Percentiles rank a stretch among this genome's conserved stretches.
Conservation (phyloP, 2,113 vertebrate genomes). For the Ancistrus triradiatus region DNA sequence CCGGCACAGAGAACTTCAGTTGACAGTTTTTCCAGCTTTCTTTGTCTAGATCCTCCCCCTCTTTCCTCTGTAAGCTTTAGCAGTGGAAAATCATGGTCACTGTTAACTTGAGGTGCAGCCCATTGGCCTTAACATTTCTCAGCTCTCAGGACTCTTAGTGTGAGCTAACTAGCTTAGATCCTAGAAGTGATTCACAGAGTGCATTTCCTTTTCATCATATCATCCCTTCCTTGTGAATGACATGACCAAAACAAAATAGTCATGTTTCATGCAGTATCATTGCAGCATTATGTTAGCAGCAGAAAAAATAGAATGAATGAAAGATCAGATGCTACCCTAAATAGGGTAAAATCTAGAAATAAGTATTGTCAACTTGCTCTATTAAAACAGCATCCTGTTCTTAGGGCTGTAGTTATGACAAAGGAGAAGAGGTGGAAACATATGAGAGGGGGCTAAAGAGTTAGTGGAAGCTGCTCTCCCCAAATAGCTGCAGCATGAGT, state of each 20-base stretch:
- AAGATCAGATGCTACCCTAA: not conserved
- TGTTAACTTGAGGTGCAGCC: slow-evolving; percentile 43
- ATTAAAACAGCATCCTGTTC: not conserved
- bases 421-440: slow-evolving; percentile 21
- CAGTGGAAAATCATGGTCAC: slow-evolving; percentile 72
- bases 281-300: not conserved
- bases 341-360: no score
- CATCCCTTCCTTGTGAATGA: not conserved
- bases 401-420: slow-evolving; percentile 7
- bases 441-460: slow-evolving; percentile 15
- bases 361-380: not conserved
- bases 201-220: not conserved
- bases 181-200: not conserved
- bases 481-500: slow-evolving; percentile 75
- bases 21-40: slow-evolving; percentile 57
- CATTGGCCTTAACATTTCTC: slow-evolving; percentile 26
- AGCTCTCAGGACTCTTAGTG: not conserved
- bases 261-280: not conserved
- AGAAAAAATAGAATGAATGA: not conserved
- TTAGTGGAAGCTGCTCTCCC: slow-evolving; percentile 50
- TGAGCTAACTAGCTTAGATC: not conserved
- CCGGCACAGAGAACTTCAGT: slow-evolving; percentile 64
- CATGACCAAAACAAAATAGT: not conserved
- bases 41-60: slow-evolving; percentile 61
- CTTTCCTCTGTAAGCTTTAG: slow-evolving; percentile 38